These are phyloP conservation scores for Phortica okadai DNA, from an alignment of 2,888 invertebrate genomes.

Conservation along the genomic window DNA sequence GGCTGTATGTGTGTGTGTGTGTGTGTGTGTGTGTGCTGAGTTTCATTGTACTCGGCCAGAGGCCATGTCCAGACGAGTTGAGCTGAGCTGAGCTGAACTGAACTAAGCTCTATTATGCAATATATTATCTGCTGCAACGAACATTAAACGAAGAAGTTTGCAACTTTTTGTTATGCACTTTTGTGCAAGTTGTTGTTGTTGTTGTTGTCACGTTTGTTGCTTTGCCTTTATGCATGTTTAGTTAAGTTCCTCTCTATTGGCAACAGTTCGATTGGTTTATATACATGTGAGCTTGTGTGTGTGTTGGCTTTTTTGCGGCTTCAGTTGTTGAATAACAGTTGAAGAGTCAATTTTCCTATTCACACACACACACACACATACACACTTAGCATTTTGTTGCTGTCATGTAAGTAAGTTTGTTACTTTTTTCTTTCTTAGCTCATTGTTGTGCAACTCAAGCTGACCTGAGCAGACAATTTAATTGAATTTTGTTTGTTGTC, in stretches of 20 bases:
- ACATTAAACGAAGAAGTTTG: not conserved
- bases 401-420: not conserved
- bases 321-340: not conserved
- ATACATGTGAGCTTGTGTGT: not conserved
- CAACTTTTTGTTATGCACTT: not conserved
- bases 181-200: not conserved
- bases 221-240: not conserved
- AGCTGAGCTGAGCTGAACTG: not conserved
- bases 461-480: not conserved
- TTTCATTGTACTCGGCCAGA: slow-evolving; percentile 44
- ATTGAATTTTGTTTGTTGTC: not conserved
- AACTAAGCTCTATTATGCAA: slow-evolving; percentile 25
- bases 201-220: not conserved
- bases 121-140: slow-evolving; percentile 3
- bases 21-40: slow-evolving; percentile 24
- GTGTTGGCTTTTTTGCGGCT: not conserved
- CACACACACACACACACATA: not conserved
- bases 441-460: not conserved
- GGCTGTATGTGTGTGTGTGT: slow-evolving; percentile 25
- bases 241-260: not conserved
- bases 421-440: not conserved
- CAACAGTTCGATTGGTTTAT: not conserved
- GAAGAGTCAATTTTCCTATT: not conserved
- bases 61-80: slow-evolving; percentile 3
- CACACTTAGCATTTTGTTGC: not conserved